These are phyloP conservation scores for Drosophila tsacasi DNA, from an alignment of 1,140 invertebrate species.

Conservation along the genomic window DNA sequence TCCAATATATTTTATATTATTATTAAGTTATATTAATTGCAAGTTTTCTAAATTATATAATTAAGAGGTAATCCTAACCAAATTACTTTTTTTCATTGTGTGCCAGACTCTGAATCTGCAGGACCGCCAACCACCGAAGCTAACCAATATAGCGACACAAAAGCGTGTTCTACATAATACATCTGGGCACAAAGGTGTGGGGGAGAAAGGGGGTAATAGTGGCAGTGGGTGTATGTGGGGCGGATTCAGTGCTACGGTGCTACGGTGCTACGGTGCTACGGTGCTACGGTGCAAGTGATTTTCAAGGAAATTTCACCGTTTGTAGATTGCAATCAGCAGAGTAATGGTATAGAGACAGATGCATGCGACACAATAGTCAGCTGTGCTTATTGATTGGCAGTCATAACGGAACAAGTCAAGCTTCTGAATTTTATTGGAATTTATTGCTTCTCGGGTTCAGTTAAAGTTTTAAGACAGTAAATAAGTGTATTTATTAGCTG, in stretches of 20 bases:
- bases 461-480: background rate
- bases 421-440: slow-evolving; percentile 2
- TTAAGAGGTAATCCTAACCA: no score
- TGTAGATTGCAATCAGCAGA: slow-evolving; percentile 45
- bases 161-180: slow-evolving; percentile 44
- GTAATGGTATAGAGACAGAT: slow-evolving; percentile 25
- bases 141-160: slow-evolving; percentile 53
- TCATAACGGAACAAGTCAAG: slow-evolving; percentile 3
- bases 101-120: slow-evolving; percentile 1
- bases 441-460: background rate
- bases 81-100: background rate
- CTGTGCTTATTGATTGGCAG: slow-evolving; percentile 25
- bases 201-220: background rate
- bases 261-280: slow-evolving; percentile 15
- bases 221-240: background rate
- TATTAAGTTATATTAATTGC: no score
- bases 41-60: no score
- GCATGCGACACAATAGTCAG: slow-evolving; percentile 7
- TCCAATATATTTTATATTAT: no score
- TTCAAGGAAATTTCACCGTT: slow-evolving; percentile 49
- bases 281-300: slow-evolving; percentile 31
- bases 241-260: slow-evolving; percentile 4
- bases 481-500: background rate
- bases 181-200: slow-evolving; percentile 20
- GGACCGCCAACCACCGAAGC: slow-evolving; percentile 47